Evolutionary conservation across 2,888 invertebrate species (phyloP).

Genomic region (Sarcophaga rosellei): DNA sequence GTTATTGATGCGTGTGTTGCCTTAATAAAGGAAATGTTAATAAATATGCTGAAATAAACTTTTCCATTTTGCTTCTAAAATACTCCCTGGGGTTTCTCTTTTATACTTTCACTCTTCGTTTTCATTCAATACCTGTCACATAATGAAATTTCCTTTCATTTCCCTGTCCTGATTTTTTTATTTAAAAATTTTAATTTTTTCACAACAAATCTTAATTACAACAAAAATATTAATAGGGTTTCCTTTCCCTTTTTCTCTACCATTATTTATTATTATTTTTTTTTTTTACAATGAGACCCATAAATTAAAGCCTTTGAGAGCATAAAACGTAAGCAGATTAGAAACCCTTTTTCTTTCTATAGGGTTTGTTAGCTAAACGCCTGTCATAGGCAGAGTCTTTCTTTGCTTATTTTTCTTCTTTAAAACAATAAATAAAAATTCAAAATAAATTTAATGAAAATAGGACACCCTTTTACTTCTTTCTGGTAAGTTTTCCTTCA

Average conservation of each 20-base stretch:
- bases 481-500: no score
- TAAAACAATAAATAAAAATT: no score
- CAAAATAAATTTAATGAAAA: no score
- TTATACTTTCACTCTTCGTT: background rate
- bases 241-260: background rate
- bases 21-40: background rate
- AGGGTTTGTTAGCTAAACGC: no score
- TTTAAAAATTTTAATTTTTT: background rate
- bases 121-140: background rate
- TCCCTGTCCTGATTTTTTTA: background rate
- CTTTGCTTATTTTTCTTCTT: no score
- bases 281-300: no score
- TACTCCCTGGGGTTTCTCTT: background rate
- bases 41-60: background rate
- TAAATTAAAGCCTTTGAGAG: background rate
- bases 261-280: background rate
- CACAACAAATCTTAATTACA: background rate
- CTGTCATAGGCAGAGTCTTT: no score
- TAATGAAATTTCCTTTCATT: background rate
- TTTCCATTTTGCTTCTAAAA: background rate
- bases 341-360: background rate
- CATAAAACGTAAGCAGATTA: background rate
- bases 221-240: background rate
- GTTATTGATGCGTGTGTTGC: background rate
- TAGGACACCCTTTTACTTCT: no score